Conservation (phyloP, 2,888 invertebrate genomes). For the Helobdella robusta region DNA sequence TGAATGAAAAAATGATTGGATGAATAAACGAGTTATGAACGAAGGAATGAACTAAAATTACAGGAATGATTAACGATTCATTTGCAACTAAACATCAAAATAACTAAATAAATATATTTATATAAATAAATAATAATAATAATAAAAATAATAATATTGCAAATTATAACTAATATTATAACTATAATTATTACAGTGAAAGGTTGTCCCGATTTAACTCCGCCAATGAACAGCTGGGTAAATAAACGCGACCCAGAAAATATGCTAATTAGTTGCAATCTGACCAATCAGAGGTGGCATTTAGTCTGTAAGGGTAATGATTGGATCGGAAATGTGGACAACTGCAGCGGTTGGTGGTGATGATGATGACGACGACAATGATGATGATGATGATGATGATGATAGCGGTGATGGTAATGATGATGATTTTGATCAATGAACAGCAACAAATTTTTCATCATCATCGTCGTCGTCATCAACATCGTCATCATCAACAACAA, state of each 20-base stretch:
- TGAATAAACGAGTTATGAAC: too few relatives aligned
- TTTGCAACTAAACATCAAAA: too few relatives aligned
- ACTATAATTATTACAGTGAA: slow-evolving; percentile 23
- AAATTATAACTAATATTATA: not conserved
- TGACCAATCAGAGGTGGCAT: slow-evolving; percentile 24
- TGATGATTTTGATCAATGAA: too few relatives aligned
- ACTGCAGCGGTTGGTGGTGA: slow-evolving; percentile 22
- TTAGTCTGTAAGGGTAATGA: slow-evolving; percentile 26
- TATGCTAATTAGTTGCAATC: slow-evolving; percentile 24
- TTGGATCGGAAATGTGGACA: slow-evolving; percentile 25
- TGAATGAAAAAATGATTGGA: too few relatives aligned
- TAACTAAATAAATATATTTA: not conserved
- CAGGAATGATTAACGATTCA: too few relatives aligned
- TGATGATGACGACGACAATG: not conserved
- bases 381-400: not conserved
- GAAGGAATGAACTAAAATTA: too few relatives aligned
- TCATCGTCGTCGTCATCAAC: too few relatives aligned
- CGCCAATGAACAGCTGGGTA: slow-evolving; percentile 14
- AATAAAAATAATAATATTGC: not conserved
- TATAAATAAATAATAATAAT: not conserved
- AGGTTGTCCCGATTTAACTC: slow-evolving; percentile 23
- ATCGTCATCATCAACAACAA: slow-evolving; percentile 2
- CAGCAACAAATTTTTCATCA: too few relatives aligned
- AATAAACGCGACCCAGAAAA: slow-evolving; percentile 20
- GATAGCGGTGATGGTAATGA: too few relatives aligned